phyloP scores from a whole-genome alignment of 2,113 vertebrate genomes.

The Sinocyclocheilus anophthalmus region DNA sequence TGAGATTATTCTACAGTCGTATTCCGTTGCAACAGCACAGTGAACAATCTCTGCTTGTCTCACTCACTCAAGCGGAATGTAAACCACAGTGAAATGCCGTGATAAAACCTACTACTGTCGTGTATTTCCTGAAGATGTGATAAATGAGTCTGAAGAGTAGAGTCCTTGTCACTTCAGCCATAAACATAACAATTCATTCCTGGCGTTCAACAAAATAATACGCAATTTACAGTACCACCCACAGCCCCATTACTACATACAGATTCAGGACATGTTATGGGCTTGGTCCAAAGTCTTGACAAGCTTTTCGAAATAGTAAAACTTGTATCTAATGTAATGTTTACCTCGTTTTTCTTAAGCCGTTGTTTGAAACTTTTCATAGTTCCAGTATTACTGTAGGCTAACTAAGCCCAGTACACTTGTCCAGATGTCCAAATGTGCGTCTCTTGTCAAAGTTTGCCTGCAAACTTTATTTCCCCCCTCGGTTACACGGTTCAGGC shows the following conservation, averaged over 20 bases:
- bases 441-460: constrained; percentile 48
- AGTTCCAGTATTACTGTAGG: constrained; percentile 4
- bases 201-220: background rate
- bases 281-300: constrained; percentile 20
- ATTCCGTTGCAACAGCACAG: background rate
- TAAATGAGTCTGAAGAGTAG: background rate
- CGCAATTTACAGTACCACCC: background rate
- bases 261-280: background rate
- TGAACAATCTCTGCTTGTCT: background rate
- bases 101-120: background rate
- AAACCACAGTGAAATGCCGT: background rate
- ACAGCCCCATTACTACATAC: background rate
- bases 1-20: background rate
- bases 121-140: background rate
- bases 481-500: constrained; percentile 20
- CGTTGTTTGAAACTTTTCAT: constrained; percentile 60
- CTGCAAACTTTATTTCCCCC: constrained; percentile 34
- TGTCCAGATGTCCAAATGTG: background rate
- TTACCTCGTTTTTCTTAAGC: constrained; percentile 53
- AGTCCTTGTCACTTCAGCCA: background rate
- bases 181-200: background rate
- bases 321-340: background rate
- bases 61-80: background rate
- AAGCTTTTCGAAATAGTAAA: background rate
- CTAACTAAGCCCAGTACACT: background rate